phyloP scores from a whole-genome alignment of 2,888 invertebrate species.

The Xestia c-nigrum region DNA sequence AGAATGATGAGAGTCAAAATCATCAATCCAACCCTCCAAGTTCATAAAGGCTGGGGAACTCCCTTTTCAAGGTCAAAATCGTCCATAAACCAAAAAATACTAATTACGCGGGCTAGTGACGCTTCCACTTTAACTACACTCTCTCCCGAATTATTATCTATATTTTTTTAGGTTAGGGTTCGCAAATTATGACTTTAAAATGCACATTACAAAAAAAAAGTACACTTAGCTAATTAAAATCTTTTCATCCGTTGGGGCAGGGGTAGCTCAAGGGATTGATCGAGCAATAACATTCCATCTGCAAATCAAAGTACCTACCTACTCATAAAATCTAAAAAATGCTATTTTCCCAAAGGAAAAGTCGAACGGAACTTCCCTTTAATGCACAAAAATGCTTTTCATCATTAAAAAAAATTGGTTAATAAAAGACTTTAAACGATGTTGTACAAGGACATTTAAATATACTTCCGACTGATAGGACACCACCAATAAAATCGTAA shows the following conservation, averaged over 20 bases:
- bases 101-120: too few species aligned
- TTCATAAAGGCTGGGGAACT: too few species aligned
- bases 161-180: background rate
- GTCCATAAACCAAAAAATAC: too few species aligned
- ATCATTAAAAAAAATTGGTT: background rate
- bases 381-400: background rate
- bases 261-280: constrained; percentile 9
- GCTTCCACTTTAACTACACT: background rate
- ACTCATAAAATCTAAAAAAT: constrained; percentile 8
- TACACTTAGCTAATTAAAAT: constrained; percentile 18
- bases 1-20: too few species aligned
- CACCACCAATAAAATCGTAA: background rate
- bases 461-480: background rate
- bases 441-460: background rate
- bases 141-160: background rate
- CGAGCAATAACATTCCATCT: constrained; percentile 19
- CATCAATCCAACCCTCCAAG: too few species aligned
- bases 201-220: background rate
- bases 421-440: background rate
- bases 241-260: background rate
- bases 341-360: constrained; percentile 15
- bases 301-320: constrained; percentile 10
- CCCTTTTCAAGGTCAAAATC: too few species aligned
- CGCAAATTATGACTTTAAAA: background rate
- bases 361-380: constrained; percentile 8